Percentiles rank a stretch among this genome's conserved stretches.
phyloP scores from a whole-genome alignment of 2,888 invertebrate genomes.

The Mechanitis mazaeus region DNA sequence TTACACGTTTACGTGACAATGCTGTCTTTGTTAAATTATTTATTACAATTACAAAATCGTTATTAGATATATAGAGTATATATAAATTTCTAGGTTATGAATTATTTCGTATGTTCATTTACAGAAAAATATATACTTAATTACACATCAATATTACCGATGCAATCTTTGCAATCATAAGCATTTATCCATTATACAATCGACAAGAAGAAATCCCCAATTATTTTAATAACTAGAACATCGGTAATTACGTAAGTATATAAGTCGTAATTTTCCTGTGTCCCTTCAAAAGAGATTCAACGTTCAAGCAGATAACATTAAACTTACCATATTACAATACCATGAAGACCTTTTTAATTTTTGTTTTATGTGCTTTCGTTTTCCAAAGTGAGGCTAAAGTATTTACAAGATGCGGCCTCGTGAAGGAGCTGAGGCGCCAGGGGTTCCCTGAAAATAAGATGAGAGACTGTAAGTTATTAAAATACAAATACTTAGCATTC shows the following conservation, averaged over 20 bases:
- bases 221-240: background rate
- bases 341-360: conserved; percentile 25
- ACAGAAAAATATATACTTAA: background rate
- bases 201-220: conserved; percentile 20
- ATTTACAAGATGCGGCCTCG: conserved; percentile 47
- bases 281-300: conserved; percentile 6
- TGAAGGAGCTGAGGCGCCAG: conserved; percentile 43
- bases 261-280: conserved; percentile 10
- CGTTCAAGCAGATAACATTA: background rate
- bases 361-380: conserved; percentile 21
- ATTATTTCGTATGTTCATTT: too few species aligned
- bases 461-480: conserved; percentile 45
- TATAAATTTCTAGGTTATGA: too few species aligned
- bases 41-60: too few species aligned
- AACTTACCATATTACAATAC: background rate
- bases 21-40: too few species aligned
- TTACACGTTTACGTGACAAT: too few species aligned
- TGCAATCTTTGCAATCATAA: background rate
- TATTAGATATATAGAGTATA: too few species aligned
- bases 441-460: conserved; percentile 49
- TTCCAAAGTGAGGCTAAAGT: conserved; percentile 35
- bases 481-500: background rate
- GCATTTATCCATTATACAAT: background rate
- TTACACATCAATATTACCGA: background rate
- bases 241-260: conserved; percentile 6